A percentile compares a stretch with the other conserved stretches of the same genome.
Conservation (phyloP, 2,888 invertebrate genomes). For the Oscheius sp. region DNA sequence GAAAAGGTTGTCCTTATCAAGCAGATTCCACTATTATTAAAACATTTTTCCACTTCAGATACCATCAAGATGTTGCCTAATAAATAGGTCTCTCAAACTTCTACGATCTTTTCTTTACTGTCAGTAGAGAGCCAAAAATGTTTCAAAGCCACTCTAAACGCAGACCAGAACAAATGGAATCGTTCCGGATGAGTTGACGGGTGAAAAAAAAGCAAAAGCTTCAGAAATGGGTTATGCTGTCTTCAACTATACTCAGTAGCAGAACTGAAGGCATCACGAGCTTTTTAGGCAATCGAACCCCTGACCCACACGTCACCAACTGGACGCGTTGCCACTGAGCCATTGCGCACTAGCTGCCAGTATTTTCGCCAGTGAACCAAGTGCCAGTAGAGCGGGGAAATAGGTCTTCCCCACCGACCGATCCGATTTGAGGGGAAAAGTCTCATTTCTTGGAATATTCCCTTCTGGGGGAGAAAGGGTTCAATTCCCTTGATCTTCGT, state of each 20-base stretch:
- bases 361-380: background rate
- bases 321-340: background rate
- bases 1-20: no score
- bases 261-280: constrained; percentile 34
- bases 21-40: no score
- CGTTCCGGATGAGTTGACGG: background rate
- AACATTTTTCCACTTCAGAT: no score
- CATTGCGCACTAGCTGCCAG: background rate
- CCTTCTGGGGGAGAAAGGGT: no score
- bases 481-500: no score
- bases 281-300: constrained; percentile 8
- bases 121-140: no score
- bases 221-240: constrained; percentile 20
- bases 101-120: no score
- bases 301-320: background rate
- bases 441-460: no score
- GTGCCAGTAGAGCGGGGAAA: background rate
- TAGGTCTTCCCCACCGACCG: background rate
- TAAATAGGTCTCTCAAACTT: no score
- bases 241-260: constrained; percentile 35
- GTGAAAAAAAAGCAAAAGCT: constrained; percentile 16
- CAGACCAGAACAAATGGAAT: background rate
- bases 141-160: no score
- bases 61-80: no score
- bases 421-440: background rate